Evolutionary conservation across 30 jellyfish, hydroid and myxozoan genomes (phyloP).

Genomic region (Pelagia noctiluca): DNA sequence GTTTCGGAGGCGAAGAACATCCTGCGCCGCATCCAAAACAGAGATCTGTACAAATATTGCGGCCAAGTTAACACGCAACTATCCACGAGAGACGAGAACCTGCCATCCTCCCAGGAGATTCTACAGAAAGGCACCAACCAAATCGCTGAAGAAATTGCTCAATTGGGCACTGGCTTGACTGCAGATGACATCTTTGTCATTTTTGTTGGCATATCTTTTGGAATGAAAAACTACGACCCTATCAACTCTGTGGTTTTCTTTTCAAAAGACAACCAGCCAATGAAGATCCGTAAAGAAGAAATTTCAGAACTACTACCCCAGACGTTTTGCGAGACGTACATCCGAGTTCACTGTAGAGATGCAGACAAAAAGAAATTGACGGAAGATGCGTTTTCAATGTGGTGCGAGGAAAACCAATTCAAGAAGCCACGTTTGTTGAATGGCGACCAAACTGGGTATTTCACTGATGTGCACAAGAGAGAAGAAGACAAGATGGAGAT

Average conservation of each 20-base stretch:
- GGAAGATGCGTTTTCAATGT: slow-evolving; percentile 35
- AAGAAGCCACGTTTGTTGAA: slow-evolving; percentile 46
- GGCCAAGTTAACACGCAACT: slow-evolving; percentile 63
- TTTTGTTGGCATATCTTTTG: slow-evolving; percentile 51
- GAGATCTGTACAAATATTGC: slow-evolving; percentile 69
- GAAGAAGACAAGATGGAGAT: neutral
- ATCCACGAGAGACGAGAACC: neutral
- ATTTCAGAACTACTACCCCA: slow-evolving; percentile 72
- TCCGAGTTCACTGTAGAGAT: slow-evolving; percentile 76
- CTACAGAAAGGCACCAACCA: slow-evolving; percentile 25
- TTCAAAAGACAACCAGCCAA: slow-evolving; percentile 55
- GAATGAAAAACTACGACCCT: slow-evolving; percentile 64
- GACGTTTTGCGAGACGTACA: slow-evolving; percentile 58
- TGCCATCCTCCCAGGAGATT: slow-evolving; percentile 28
- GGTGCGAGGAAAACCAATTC: slow-evolving; percentile 69
- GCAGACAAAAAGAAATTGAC: slow-evolving; percentile 18
- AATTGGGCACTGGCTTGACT: neutral
- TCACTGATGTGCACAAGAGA: slow-evolving; percentile 61
- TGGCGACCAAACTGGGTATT: slow-evolving; percentile 78
- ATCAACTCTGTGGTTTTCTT: slow-evolving; percentile 58
- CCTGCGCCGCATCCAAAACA: slow-evolving; percentile 26
- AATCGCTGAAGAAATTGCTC: slow-evolving; percentile 64
- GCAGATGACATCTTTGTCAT: slow-evolving; percentile 56
- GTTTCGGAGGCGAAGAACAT: slow-evolving; percentile 38
- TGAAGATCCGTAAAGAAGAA: slow-evolving; percentile 49